Conservation (phyloP, 2,797 vertebrate genomes). For the Thamnophis elegans region DNA sequence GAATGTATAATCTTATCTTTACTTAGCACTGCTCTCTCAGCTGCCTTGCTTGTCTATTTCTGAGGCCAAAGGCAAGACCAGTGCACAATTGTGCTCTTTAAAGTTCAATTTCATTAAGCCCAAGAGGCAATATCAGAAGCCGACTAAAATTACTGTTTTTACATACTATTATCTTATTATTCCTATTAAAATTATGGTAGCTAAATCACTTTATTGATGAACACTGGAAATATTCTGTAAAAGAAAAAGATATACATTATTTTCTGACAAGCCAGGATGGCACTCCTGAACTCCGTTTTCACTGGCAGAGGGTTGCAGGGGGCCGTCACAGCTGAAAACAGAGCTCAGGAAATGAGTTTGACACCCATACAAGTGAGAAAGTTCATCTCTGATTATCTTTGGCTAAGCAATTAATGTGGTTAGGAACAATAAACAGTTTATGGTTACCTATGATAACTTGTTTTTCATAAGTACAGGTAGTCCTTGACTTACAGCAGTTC, state of each 20-base stretch:
- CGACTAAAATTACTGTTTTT: conserved; percentile 2
- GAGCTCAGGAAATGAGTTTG: too few species aligned
- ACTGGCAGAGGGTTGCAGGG: too few species aligned
- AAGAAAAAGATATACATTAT: background rate
- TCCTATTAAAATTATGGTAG: conserved; percentile 5
- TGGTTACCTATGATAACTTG: conserved; percentile 18
- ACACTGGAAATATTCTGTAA: background rate
- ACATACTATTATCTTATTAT: background rate
- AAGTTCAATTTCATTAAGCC: background rate
- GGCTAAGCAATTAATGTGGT: conserved; percentile 34
- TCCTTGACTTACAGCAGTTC: background rate
- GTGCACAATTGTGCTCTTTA: background rate
- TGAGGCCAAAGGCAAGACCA: background rate
- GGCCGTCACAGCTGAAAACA: too few species aligned
- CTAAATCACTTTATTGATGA: conserved; percentile 12
- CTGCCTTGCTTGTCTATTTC: background rate
- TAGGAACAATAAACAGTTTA: conserved; percentile 35
- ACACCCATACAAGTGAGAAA: background rate
- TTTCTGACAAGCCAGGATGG: background rate
- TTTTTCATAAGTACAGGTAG: background rate
- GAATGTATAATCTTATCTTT: background rate
- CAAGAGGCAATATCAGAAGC: background rate
- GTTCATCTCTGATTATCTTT: background rate
- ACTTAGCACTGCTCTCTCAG: background rate
- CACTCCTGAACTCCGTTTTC: too few species aligned